Base-by-base conservation (phyloP, 2,113 vertebrate genomes). In the Excalfactoria chinensis region DNA sequence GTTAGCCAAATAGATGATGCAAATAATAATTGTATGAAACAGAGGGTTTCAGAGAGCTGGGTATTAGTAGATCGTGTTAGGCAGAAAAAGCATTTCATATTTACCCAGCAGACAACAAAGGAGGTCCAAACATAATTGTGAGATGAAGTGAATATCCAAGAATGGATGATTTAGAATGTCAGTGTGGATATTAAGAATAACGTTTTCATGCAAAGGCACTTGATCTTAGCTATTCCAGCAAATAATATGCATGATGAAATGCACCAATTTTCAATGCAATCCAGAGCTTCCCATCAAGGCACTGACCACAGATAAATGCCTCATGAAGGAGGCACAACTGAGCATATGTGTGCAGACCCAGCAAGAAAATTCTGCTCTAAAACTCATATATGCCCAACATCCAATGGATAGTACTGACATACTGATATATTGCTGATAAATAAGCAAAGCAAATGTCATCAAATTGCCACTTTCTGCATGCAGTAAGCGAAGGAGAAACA, bases 21-120 rank as follows among this genome's bases (percentile, higher is more conserved):
- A 87, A 91, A 93, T 44, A 69, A 10, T n/a, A 93, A 43, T 92
- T 91, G 91, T 81, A 91, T 85, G 10, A 58, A 58, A 91, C 84
- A 89, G 88, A 90, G 53, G n/a, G 83, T 92, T 95, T 88, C 64
- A 83, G 75, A 77, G 68, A 92, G 67, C 19, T 86, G 26, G 28
- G 34, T 82, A 89, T 86, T 94, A 88, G n/a, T 34, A 76, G 77
- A 55, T 82, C 21, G 53, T 35, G 64, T 84, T 62, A 56, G 56
- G 68, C 74, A 89, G 60, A 1, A 2, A 63, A 80, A 86, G 11
- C 84, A 79, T 82, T 82, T 93, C 67, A 89, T 11, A 21, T 95
- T 94, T 82, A 88, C 62, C 30, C 51, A 70, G n/a, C 74, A 84
- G 84, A 91, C 58, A 26, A 79, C 67, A 89, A 86, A 84, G 46